Evolutionary conservation across 2,797 vertebrate genomes (phyloP), one percentile per base, ranked within the genome.

Genomic region (Circus cinereus): DNA sequence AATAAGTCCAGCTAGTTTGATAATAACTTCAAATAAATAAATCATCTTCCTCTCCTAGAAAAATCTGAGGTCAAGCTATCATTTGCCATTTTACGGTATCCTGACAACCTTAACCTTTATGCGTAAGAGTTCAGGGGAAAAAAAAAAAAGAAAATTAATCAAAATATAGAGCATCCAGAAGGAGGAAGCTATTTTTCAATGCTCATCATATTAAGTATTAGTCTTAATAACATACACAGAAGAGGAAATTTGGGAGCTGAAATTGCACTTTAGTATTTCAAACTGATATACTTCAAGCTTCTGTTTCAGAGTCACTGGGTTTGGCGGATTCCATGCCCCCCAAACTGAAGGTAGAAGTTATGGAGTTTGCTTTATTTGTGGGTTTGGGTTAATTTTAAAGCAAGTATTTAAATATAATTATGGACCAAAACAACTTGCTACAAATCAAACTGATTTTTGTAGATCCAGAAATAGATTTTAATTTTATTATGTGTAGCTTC

Each of bases 141-240:
- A 67, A 67, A 67, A 42, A 53, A 75, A 45, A 24, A 6, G 10
- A 14, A 86, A 88, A 29, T 70, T 72, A 38, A 63, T 65, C 34
- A 19, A 74, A 77, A 75, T 30, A 78, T 6, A 12, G 27, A 57
- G 9, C 34, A 73, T 26, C 30, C 43, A 76, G 42, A 56, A 89
- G 10, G 32, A 93, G 85, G 81, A 93, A 94, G 56, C 14, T 22
- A 24, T 87, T 92, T 91, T 70, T 85, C 77, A 93, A 1, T 51
- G 48, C 5, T 69, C 63, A 85, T 93, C 80, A 91, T 73, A 91
- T 74, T 69, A 95, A 92, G 6, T 20, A 38, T 32, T 80, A 62
- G 11, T 76, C n/a, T 78, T 60, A 86, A 59, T 36, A 76, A 56
- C 36, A 63, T 18, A 36, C 3, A 43, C 3, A 56, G 20, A 67